Conservation (phyloP, 1,140 invertebrate species). For the Cydia fagiglandana region DNA sequence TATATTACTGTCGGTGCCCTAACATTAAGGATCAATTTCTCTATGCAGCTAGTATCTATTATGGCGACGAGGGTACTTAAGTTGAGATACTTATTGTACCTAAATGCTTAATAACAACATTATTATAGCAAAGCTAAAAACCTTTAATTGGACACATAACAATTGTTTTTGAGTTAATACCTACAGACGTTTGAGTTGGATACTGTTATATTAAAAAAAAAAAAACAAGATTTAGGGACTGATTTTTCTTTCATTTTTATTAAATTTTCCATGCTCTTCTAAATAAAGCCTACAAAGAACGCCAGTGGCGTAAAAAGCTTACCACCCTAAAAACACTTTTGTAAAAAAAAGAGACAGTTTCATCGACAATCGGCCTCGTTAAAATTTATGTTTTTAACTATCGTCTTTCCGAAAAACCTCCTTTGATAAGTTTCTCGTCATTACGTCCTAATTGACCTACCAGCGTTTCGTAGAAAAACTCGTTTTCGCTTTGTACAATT, state of each 20-base stretch:
- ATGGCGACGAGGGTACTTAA: too few relatives aligned
- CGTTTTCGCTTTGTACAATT: constrained; percentile 31
- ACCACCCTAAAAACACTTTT: background rate
- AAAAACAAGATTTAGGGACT: too few relatives aligned
- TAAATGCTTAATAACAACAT: too few relatives aligned
- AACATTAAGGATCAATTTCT: too few relatives aligned
- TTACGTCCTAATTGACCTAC: constrained; percentile 36
- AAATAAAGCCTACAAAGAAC: background rate
- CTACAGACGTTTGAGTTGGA: too few relatives aligned
- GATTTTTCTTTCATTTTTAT: background rate
- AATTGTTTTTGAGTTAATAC: too few relatives aligned
- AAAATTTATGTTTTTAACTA: constrained; percentile 55
- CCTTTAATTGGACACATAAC: too few relatives aligned
- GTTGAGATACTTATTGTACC: too few relatives aligned
- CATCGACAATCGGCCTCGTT: constrained; percentile 49
- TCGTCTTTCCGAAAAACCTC: constrained; percentile 35
- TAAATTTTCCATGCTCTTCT: background rate
- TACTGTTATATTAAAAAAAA: too few relatives aligned
- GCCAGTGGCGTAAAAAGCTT: background rate
- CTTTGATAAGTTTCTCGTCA: constrained; percentile 44
- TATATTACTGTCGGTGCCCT: too few relatives aligned
- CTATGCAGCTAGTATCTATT: too few relatives aligned
- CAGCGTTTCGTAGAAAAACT: constrained; percentile 47
- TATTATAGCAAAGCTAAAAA: too few relatives aligned
- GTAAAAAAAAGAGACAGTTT: background rate